Percentiles rank a stretch among this genome's conserved stretches.
These are phyloP conservation scores for Anhinga rufa DNA, from an alignment of 2,113 vertebrate species.

Conservation along the genomic window DNA sequence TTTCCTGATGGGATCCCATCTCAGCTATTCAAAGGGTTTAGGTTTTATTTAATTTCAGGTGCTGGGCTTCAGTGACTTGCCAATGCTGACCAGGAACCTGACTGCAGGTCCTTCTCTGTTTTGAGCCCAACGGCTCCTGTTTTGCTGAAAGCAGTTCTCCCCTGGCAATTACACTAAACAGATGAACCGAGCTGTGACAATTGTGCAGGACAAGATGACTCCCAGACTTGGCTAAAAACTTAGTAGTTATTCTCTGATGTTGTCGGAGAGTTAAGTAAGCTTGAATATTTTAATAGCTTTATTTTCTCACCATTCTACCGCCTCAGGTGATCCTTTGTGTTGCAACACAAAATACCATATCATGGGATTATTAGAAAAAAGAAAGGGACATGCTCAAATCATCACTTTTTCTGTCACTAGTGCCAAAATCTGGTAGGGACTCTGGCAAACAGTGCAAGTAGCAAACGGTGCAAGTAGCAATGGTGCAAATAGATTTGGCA, in stretches of 20 bases:
- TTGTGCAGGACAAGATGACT: background rate
- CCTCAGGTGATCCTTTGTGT: constrained; percentile 54
- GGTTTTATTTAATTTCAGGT: background rate
- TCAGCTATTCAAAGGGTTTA: background rate
- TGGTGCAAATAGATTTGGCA: background rate
- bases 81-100: background rate
- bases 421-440: background rate
- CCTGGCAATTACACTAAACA: background rate
- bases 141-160: background rate
- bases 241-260: background rate
- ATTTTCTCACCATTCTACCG: constrained; percentile 44
- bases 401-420: background rate
- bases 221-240: constrained; percentile 17
- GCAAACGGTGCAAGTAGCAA: background rate
- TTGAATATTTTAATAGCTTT: background rate
- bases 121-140: background rate
- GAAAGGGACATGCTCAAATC: background rate
- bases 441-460: background rate
- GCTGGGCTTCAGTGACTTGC: background rate
- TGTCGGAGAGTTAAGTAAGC: background rate
- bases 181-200: background rate
- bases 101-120: fast-evolving
- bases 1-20: background rate
- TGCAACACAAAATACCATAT: constrained; percentile 2
- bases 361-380: background rate